Conservation (phyloP, 2,888 invertebrate species). For the Drosophila imparisetae region DNA sequence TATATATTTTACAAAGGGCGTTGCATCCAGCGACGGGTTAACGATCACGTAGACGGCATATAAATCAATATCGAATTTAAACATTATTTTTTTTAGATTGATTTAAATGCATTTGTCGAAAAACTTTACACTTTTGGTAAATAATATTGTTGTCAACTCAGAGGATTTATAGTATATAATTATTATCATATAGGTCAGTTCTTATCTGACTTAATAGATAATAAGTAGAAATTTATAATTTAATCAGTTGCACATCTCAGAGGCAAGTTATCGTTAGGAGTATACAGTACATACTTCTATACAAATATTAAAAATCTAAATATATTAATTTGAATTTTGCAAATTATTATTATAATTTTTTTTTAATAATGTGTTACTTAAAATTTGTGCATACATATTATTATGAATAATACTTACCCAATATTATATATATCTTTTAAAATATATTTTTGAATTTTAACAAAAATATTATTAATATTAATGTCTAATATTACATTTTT, state of each 20-base stretch:
- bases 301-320: background rate
- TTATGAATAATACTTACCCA: background rate
- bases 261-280: background rate
- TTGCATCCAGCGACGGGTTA: conserved; percentile 26
- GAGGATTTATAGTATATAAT: background rate
- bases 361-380: background rate
- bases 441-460: background rate
- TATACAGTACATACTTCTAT: background rate
- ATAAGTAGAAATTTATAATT: background rate
- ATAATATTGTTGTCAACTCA: background rate
- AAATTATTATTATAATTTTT: background rate
- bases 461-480: background rate
- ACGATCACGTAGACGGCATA: conserved; percentile 58
- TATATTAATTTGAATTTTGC: background rate
- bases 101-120: background rate
- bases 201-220: conserved; percentile 22
- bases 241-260: background rate
- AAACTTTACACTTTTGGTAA: background rate
- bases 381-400: background rate
- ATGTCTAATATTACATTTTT: background rate
- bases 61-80: background rate
- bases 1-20: conserved; percentile 35
- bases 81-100: background rate
- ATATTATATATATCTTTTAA: background rate
- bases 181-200: conserved; percentile 53